A percentile compares a stretch with the other conserved stretches of the same genome.
Conservation (phyloP, 2,113 vertebrate species). For the Notechis scutatus region DNA sequence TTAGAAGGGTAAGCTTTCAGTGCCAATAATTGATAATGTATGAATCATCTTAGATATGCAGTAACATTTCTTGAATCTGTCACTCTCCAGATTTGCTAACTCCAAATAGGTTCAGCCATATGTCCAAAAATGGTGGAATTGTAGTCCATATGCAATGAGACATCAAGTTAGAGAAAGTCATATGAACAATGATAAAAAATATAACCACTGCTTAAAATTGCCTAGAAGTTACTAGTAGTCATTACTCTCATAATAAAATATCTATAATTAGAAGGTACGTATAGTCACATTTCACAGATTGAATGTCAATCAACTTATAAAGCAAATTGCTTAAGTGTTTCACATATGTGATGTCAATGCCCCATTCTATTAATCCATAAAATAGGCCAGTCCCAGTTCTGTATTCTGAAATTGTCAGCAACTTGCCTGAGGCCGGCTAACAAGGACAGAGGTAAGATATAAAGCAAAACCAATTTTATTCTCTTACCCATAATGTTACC, state of each 20-base stretch:
- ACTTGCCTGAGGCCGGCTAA: not conserved
- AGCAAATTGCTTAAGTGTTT: not conserved
- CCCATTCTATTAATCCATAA: not conserved
- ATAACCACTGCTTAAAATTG: not conserved
- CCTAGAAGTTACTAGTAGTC: not conserved
- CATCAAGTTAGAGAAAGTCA: not conserved
- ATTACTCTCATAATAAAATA: not conserved
- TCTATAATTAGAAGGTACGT: not conserved
- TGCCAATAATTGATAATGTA: not conserved
- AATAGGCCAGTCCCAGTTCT: not conserved
- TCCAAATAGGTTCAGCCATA: not conserved
- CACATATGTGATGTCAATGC: not conserved
- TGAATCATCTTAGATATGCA: not conserved
- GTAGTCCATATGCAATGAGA: not conserved
- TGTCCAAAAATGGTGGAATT: not conserved
- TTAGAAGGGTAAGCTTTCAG: not conserved
- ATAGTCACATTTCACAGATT: not conserved
- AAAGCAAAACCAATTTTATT: not conserved
- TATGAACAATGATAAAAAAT: not conserved
- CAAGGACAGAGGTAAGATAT: not conserved
- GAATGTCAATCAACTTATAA: not conserved
- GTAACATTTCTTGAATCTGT: not conserved
- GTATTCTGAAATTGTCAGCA: not conserved
- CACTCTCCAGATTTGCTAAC: not conserved
- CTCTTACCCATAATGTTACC: not conserved